phyloP scores from a whole-genome alignment of 2,113 vertebrate genomes.

The Bucco capensis region DNA sequence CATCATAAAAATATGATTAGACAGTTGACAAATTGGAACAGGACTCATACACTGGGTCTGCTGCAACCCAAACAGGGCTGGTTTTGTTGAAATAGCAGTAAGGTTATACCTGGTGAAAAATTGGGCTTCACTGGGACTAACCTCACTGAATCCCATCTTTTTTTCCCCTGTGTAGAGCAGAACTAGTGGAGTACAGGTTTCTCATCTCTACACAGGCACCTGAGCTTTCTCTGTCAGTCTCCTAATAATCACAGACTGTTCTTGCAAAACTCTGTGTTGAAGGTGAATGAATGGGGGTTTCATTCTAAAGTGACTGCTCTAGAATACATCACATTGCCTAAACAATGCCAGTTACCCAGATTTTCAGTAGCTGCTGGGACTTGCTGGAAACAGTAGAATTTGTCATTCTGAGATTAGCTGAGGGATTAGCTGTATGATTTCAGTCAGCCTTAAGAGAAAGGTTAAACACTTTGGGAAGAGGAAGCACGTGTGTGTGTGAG shows the following conservation, averaged over 20 bases:
- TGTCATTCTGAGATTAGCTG: conserved; percentile 26
- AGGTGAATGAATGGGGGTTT: neutral
- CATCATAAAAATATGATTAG: neutral
- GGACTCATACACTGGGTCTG: neutral
- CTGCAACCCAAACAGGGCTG: neutral
- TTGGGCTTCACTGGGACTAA: neutral
- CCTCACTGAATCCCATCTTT: neutral
- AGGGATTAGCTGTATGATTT: neutral
- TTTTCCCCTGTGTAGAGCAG: neutral
- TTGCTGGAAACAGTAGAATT: neutral
- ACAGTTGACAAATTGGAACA: neutral
- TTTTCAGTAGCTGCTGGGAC: neutral
- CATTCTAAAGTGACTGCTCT: neutral
- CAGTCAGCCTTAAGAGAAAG: conserved; percentile 14
- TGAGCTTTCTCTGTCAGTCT: neutral
- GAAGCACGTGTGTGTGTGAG: rapidly evolving
- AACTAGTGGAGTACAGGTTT: rapidly evolving
- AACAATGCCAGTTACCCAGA: neutral
- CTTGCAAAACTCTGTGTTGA: neutral
- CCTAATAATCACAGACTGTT: neutral
- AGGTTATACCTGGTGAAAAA: neutral
- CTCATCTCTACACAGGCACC: neutral
- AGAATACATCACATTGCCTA: neutral
- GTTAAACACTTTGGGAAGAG: conserved; percentile 30
- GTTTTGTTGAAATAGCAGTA: neutral